Percentiles rank a stretch among this genome's conserved stretches.
phyloP scores from a whole-genome alignment of 23 tunicate genomes.

The Ascidia mentula region DNA sequence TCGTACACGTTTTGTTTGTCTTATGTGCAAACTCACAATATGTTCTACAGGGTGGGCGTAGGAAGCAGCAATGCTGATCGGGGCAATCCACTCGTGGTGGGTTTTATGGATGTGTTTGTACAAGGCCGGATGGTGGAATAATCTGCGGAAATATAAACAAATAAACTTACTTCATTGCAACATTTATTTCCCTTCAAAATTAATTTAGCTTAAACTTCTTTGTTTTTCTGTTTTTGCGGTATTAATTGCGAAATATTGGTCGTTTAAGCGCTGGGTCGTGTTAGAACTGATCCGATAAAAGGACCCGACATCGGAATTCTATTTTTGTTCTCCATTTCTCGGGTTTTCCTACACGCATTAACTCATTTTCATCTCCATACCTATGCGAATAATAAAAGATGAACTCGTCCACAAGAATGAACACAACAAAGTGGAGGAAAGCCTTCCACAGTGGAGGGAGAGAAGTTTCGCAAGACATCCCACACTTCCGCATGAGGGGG shows the following conservation, averaged over 20 bases:
- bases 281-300: neutral
- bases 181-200: too few species aligned
- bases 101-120: constrained; percentile 86
- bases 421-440: constrained; percentile 29
- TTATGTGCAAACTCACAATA: constrained; percentile 80
- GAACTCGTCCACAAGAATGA: constrained; percentile 52
- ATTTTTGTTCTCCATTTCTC: too few species aligned
- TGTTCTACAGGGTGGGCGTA: constrained; percentile 92
- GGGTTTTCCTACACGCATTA: too few species aligned
- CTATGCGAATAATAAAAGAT: constrained; percentile 90
- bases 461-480: constrained; percentile 50
- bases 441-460: constrained; percentile 62
- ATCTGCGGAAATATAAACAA: too few species aligned
- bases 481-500: constrained; percentile 51
- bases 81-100: constrained; percentile 97
- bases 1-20: too few species aligned
- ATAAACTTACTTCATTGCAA: too few species aligned
- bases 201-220: too few species aligned
- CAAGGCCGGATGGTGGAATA: constrained; percentile 60
- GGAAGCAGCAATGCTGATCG: constrained; percentile 90
- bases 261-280: neutral
- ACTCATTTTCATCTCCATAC: constrained; percentile 24
- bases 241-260: too few species aligned
- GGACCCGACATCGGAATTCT: too few species aligned
- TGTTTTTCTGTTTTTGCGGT: too few species aligned